These are phyloP conservation scores for Glossophaga mutica DNA, from an alignment of 2,797 vertebrate species.

Conservation along the genomic window DNA sequence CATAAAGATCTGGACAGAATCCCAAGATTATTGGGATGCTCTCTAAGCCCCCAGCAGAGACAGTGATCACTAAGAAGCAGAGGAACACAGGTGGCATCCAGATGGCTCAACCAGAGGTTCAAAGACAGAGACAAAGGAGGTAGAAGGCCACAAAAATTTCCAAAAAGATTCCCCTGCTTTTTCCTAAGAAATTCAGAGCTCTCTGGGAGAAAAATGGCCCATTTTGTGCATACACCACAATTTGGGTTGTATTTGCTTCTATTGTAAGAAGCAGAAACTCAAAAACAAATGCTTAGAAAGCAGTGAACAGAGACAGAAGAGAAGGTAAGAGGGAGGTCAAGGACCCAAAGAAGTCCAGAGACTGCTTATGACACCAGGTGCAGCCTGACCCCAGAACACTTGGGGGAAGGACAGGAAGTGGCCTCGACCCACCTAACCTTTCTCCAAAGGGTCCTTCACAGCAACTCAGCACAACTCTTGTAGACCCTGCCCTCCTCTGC, in stretches of 20 bases:
- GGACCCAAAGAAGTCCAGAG: not conserved
- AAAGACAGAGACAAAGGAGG: not conserved
- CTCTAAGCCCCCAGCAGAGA: not conserved
- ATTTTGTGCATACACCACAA: fast-evolving
- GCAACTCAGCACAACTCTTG: not conserved
- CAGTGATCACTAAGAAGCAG: not conserved
- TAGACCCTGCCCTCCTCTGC: not conserved
- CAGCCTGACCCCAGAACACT: not conserved
- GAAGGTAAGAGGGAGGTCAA: not conserved
- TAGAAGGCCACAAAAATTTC: not conserved
- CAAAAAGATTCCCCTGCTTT: not conserved
- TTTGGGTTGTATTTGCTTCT: not conserved
- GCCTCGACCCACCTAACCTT: not conserved
- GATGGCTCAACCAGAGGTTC: not conserved
- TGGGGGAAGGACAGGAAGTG: not conserved
- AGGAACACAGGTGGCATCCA: not conserved
- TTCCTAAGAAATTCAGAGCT: not conserved
- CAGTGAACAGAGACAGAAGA: not conserved
- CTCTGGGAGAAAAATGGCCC: not conserved
- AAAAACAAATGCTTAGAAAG: not conserved
- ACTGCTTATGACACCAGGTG: not conserved
- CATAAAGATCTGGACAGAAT: not conserved
- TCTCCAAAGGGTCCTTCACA: not conserved
- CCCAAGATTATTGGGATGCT: not conserved
- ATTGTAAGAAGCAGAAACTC: not conserved